Evolutionary conservation across 1,140 invertebrate genomes (phyloP), one percentile per base, ranked within the genome.

Genomic region (Calosoma granatense): DNA sequence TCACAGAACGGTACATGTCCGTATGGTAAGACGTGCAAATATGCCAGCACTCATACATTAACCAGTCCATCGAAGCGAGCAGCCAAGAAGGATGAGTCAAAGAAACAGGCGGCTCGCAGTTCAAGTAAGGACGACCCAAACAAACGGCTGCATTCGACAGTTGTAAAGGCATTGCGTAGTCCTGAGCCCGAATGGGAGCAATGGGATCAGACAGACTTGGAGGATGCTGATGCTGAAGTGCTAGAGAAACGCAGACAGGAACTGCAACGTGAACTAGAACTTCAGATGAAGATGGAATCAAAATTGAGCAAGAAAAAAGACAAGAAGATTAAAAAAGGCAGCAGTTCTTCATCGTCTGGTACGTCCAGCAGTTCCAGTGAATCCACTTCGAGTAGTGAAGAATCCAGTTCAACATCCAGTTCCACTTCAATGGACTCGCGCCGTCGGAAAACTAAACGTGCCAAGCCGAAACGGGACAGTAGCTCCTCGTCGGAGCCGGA

Each of bases 181-280:
- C 78, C 80, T 21, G 83, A 84, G 59, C 76, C 80, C 60, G 82
- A 85, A 65, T 82, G 84, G 70, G 83, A 86, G 65, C 81, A 82
- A 66, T 88, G 85, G 84, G 84, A 87, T 69, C 83, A 86, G 72
- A 85, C 81, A 62, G 82, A 85, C 71, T 72, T 90, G 65, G 88
- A 90, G 68, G 87, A 87, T 76, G 87, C 87, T 60, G 87, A 90
- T 74, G 85, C 89, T 59, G 85, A 88, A 66, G 85, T 84, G 41
- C 73, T 91, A 62, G 87, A 90, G 70, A 83, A 84, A 72, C 77
- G 86, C 59, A 76, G 87, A 60, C 83, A 84, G 65, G 79, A 87
- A 64, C 75, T 91, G 61, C 84, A 90, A 67, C 76, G 85, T 65
- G 86, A 89, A 74, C 74, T 90, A 68, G 86, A 87, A 64, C 74